phyloP scores from a whole-genome alignment of 2,888 invertebrate genomes.

The Fissipunctia ypsillon region DNA sequence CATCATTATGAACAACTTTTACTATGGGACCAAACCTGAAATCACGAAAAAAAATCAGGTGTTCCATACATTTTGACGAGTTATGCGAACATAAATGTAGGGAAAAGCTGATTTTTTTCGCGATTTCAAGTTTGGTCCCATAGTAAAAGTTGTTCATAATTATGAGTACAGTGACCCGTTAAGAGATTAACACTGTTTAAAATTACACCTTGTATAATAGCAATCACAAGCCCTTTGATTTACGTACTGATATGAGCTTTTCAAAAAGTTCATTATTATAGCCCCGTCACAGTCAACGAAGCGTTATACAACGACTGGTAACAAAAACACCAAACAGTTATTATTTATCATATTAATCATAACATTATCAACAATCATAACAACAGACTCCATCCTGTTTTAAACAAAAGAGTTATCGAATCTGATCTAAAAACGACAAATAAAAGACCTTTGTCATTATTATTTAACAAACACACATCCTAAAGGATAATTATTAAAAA shows the following conservation, averaged over 20 bases:
- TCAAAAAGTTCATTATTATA: conserved; percentile 7
- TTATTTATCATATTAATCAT: conserved; percentile 30
- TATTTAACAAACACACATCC: background rate
- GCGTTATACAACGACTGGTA: conserved; percentile 9
- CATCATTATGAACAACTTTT: too few species aligned
- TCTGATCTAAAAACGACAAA: conserved; percentile 18
- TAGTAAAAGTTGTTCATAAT: too few species aligned
- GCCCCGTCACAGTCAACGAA: conserved; percentile 18
- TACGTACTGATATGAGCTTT: background rate
- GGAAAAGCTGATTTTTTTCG: too few species aligned
- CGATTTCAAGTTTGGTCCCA: too few species aligned
- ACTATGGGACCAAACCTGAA: too few species aligned
- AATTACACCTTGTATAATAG: too few species aligned
- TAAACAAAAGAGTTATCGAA: conserved; percentile 42
- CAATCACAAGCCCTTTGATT: conserved; percentile 3
- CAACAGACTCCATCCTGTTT: conserved; percentile 28
- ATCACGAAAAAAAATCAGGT: too few species aligned
- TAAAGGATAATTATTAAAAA: background rate
- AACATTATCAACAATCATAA: conserved; percentile 20
- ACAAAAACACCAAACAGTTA: conserved; percentile 27
- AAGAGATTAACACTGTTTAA: too few species aligned
- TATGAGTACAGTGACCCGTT: too few species aligned
- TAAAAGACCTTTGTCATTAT: conserved; percentile 1
- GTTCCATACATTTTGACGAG: too few species aligned
- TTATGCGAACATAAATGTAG: too few species aligned